Conservation (phyloP, 2,797 vertebrate species). For the Anolis apletophallus region DNA sequence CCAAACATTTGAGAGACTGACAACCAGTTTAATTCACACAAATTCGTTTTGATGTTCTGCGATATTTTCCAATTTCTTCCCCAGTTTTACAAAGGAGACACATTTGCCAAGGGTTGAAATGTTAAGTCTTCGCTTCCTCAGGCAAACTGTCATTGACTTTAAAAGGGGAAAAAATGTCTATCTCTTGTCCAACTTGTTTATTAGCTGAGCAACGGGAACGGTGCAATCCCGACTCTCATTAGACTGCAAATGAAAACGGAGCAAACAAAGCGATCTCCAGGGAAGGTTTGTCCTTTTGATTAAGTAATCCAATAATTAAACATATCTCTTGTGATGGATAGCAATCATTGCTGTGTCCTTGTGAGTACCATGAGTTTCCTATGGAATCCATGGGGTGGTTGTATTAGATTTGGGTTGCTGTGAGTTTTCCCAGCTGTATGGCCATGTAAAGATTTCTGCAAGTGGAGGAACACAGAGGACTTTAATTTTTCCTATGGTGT, state of each 20-base stretch:
- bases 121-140: neutral
- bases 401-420: too few relatives aligned
- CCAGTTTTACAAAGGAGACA: neutral
- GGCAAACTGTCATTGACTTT: too few relatives aligned
- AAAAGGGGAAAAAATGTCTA: too few relatives aligned
- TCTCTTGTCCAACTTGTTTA: neutral
- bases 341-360: neutral
- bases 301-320: slow-evolving; percentile 15
- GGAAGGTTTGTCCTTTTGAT: slow-evolving; percentile 1
- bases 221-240: slow-evolving; percentile 4
- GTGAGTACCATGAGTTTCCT: neutral
- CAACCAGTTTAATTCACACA: neutral
- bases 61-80: neutral
- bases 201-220: neutral
- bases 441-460: neutral
- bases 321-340: neutral
- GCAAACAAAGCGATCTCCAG: slow-evolving; percentile 10
- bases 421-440: too few relatives aligned
- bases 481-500: neutral
- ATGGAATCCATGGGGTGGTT: too few relatives aligned
- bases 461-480: neutral
- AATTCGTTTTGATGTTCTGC: neutral
- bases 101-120: neutral
- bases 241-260: slow-evolving; percentile 23
- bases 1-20: neutral